Base-by-base conservation (phyloP, 2,888 invertebrate genomes). In the Lasioglossum figueresi region DNA sequence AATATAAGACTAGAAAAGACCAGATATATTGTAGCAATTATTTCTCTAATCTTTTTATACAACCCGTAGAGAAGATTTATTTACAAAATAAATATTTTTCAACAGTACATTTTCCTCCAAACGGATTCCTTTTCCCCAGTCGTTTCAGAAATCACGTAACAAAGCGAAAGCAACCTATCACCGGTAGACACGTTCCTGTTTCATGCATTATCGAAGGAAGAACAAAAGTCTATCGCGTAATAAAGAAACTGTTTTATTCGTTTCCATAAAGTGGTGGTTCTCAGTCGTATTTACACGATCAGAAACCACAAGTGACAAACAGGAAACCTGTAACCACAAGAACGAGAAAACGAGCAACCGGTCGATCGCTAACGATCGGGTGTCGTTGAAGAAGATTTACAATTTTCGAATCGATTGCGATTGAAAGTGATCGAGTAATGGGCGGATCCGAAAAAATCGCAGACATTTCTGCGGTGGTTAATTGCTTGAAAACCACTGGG, bases 401-500 rank as follows among this genome's bases (percentile, higher is more conserved):
- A 45, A 31, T 34, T 82, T 37, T 8, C 31, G 31, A 23, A n/a
- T 16, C 52, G 71, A 63, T 23, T 34, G 75, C 56, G 76, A 40
- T 76, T 43, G 52, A 3, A 73, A 45, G 16, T 4, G 34, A 52
- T 85, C 71, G 19, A 34, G 45, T 56, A 40, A 74, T 71, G 73
- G 5, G 10, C 43, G 34, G 72, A 80, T 79, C 52, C 12, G 37
- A 48, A 74, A 40, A 78, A 86, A 83, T 86, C 80, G 45, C 59
- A 66, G 75, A 66, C 63, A 80, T 72, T 63, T 63, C 14, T 14
- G 10, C 2, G 66, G 31, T 63, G 48, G 84, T 81, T 74, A 86
- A 85, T 86, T 52, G 84, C 83, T 86, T 89, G 91, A 91, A 91
- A 91, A 86, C 92, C 92, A 88, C 87, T 89, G 92, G 75, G 43